Evolutionary conservation across 1,140 invertebrate species (phyloP), one percentile per base, ranked within the genome.

Genomic region (Trachymyrmex septentrionalis): DNA sequence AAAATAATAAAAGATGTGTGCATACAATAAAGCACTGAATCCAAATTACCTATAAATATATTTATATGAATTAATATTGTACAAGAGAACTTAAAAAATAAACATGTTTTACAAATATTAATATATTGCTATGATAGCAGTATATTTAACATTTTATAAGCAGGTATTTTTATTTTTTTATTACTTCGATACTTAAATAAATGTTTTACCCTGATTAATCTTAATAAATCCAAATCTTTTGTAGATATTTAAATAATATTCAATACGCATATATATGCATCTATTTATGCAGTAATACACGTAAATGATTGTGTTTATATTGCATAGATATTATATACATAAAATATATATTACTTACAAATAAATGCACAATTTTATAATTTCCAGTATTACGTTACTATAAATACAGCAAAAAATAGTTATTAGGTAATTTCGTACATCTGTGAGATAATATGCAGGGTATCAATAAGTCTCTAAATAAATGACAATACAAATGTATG

Each of bases 301-400:
- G 14, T 4, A 63, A 67, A 86, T 66, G 71, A 71, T 75, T 81
- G 21, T 57, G 30, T 57, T 63, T 55, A 78, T 53, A 86, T 53
- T 86, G 82, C 82, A 86, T 81, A 38, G 24, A 77, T 88, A 61
- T 77, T 88, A 78, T 78, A 50, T 73, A 75, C 53, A 64, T 75
- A 87, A 67, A 86, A 76, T 57, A 53, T 71, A 53, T 71, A 53
- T 71, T 71, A 85, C 19, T 76, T 75, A 85, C 69, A 78, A 85
- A 85, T 34, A 66, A 78, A 78, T 78, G 19, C 24, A 66, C n/a
- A 55, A 81, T 27, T 55, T 81, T 81, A 57, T 14, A 12, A 38
- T 69, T 71, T 30, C 3, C 34, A 71, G 44, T 34, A 30, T 57
- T 53, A 59, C 48, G 38, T 48, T 30, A 21, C 38, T 67, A 67